Conservation (phyloP, 2,888 invertebrate species). For the Pomacea canaliculata region DNA sequence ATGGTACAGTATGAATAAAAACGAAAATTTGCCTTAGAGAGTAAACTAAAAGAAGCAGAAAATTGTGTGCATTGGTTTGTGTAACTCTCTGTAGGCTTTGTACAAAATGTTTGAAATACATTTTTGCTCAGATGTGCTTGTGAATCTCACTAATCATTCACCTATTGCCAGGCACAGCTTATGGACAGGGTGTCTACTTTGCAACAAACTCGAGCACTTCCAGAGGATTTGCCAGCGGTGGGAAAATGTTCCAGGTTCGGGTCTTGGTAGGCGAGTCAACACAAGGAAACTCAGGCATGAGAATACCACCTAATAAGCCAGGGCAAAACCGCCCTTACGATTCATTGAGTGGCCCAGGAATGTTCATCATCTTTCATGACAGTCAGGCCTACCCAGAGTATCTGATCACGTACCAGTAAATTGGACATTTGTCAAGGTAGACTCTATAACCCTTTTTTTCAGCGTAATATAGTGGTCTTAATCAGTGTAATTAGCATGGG, state of each 20-base stretch:
- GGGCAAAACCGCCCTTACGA: slow-evolving; percentile 35
- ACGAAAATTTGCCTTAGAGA: too few species aligned
- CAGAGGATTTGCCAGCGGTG: slow-evolving; percentile 31
- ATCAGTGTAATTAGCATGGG: too few species aligned
- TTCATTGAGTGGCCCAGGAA: slow-evolving; percentile 37
- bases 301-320: slow-evolving; percentile 37
- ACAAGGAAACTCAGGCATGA: slow-evolving; percentile 31
- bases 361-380: slow-evolving; percentile 45
- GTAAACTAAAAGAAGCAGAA: too few species aligned
- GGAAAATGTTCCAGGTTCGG: slow-evolving; percentile 37
- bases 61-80: too few species aligned
- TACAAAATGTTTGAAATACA: too few species aligned
- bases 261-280: slow-evolving; percentile 44
- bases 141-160: too few species aligned
- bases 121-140: too few species aligned
- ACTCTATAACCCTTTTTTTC: too few species aligned
- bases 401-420: slow-evolving; percentile 21
- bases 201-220: slow-evolving; percentile 38
- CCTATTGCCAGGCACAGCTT: slow-evolving; percentile 36
- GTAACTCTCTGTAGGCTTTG: too few species aligned
- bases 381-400: slow-evolving; percentile 44
- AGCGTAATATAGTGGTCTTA: too few species aligned
- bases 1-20: slow-evolving; percentile 30
- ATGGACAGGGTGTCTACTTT: slow-evolving; percentile 58
- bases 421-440: too few species aligned